Evolutionary conservation across 2,888 invertebrate genomes (phyloP).

Genomic region (Bedellia somnulentella): DNA sequence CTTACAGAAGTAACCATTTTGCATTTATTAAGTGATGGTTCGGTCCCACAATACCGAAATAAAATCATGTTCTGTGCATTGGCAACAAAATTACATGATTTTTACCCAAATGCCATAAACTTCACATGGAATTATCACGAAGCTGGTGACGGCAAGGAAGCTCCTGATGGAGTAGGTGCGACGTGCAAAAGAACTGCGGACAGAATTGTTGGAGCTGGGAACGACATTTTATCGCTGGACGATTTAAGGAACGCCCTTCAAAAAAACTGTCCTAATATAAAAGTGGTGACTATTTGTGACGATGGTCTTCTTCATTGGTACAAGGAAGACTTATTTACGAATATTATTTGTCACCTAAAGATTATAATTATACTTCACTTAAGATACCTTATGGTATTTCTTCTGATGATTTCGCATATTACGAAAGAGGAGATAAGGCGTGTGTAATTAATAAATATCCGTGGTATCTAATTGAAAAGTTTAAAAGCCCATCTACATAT

Average conservation of each 20-base stretch:
- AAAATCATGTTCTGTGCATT: conserved; percentile 6
- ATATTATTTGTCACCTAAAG: no score
- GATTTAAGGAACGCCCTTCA: conserved; percentile 5
- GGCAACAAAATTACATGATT: conserved; percentile 4
- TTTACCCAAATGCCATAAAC: conserved; percentile 5
- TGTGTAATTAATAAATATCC: no score
- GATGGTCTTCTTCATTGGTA: no score
- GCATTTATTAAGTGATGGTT: no score
- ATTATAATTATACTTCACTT: no score
- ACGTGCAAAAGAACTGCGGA: conserved; percentile 8
- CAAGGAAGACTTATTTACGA: no score
- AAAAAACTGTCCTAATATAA: conserved; percentile 5
- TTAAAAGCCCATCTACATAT: no score
- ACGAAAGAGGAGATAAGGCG: no score
- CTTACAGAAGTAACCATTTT: no score
- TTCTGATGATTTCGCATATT: no score
- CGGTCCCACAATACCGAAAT: conserved; percentile 6
- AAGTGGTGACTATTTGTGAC: conserved; percentile 8
- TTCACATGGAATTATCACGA: conserved; percentile 9
- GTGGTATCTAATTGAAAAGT: no score
- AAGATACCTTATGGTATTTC: no score
- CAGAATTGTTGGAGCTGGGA: conserved; percentile 9
- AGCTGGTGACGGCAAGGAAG: conserved; percentile 9
- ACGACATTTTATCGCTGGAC: conserved; percentile 8
- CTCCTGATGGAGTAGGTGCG: conserved; percentile 10